Evolutionary conservation across 2,888 invertebrate species (phyloP).

Genomic region (Folsomia candida): DNA sequence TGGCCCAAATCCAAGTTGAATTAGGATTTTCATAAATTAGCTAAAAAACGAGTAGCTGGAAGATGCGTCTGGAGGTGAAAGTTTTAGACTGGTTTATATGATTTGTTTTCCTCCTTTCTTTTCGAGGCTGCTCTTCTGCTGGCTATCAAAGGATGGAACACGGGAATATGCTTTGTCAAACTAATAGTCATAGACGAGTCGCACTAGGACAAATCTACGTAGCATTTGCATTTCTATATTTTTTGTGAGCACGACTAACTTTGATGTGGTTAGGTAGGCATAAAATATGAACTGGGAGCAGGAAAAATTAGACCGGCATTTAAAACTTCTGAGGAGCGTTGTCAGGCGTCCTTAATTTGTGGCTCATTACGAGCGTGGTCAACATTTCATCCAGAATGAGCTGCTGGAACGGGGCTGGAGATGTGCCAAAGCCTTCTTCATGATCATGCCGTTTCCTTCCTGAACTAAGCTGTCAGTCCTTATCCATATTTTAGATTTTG

Average conservation of each 20-base stretch:
- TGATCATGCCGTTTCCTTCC: constrained; percentile 9
- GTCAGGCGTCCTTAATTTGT: neutral
- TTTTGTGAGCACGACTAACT: neutral
- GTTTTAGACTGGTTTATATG: neutral
- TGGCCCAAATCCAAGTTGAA: neutral
- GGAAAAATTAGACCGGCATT: neutral
- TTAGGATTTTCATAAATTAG: constrained; percentile 3
- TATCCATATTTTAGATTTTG: neutral
- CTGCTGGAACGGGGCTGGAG: constrained; percentile 32
- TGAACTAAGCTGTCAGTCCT: neutral
- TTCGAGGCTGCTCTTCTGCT: neutral
- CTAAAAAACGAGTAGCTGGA: neutral
- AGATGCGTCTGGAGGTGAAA: constrained; percentile 5
- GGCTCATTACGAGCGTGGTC: constrained; percentile 7
- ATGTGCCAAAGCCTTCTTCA: constrained; percentile 30
- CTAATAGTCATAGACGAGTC: neutral
- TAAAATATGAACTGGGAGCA: no score
- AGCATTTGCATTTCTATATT: no score
- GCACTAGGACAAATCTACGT: neutral
- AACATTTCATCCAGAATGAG: neutral
- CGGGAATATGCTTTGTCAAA: neutral
- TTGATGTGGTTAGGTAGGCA: neutral
- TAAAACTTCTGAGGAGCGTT: neutral
- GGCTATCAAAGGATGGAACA: no score
- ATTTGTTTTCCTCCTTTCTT: neutral